Evolutionary conservation across 1,140 invertebrate genomes (phyloP).

Genomic region (Drosophila pseudoobscura): DNA sequence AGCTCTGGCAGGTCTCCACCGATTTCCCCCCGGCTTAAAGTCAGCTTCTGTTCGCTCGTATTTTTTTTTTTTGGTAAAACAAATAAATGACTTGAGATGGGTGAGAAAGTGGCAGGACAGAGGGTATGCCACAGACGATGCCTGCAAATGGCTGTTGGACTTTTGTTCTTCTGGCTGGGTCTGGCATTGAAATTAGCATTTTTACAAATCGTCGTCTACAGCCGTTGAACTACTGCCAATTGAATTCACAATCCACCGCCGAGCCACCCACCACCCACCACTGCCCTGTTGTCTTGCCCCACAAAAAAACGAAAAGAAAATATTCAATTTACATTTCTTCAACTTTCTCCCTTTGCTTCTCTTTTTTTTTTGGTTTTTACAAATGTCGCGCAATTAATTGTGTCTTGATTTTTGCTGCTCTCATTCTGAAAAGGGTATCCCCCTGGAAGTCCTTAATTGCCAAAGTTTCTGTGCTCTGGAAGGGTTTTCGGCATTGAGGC

Average conservation of each 20-base stretch:
- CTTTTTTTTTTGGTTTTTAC: conserved; percentile 27
- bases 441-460: conserved; percentile 52
- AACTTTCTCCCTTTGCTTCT: conserved; percentile 11
- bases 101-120: conserved; percentile 4
- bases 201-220: conserved; percentile 39
- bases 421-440: conserved; percentile 39
- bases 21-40: conserved; percentile 19
- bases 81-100: conserved; percentile 26
- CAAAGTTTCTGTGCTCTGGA: conserved; percentile 54
- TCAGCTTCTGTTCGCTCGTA: background rate
- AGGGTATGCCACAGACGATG: background rate
- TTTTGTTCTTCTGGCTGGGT: no score
- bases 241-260: background rate
- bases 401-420: conserved; percentile 69
- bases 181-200: conserved; percentile 53
- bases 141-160: conserved; percentile 43
- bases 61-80: conserved; percentile 9
- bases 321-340: conserved; percentile 61
- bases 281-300: no score
- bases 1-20: no score
- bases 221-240: conserved; percentile 43
- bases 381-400: conserved; percentile 80
- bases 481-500: background rate
- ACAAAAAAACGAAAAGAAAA: conserved; percentile 27
- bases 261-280: background rate